Evolutionary conservation across 2,797 vertebrate species (phyloP).

Genomic region (Takifugu rubripes): DNA sequence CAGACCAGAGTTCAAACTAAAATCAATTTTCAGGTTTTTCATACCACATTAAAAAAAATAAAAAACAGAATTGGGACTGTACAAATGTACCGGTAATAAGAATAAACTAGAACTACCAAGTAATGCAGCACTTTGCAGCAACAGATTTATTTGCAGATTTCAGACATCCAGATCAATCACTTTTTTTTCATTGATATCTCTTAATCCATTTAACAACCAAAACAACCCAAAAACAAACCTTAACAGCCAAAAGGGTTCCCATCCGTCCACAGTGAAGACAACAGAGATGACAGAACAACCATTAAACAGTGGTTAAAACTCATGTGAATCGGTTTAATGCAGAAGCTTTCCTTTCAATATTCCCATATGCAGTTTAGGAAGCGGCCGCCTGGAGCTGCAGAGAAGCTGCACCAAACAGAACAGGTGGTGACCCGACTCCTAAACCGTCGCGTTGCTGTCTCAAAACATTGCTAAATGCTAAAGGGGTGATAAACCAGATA

Average conservation of each 20-base stretch:
- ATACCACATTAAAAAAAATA: too few species aligned
- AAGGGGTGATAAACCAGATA: constrained; percentile 29
- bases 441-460: constrained; percentile 23
- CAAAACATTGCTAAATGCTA: constrained; percentile 35
- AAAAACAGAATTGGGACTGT: too few species aligned
- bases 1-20: too few species aligned
- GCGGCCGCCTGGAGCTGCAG: constrained; percentile 31
- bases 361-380: constrained; percentile 31
- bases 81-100: too few species aligned
- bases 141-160: constrained; percentile 51
- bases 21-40: too few species aligned
- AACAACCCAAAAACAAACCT: constrained; percentile 8
- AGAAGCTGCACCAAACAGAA: constrained; percentile 9
- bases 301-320: constrained; percentile 40
- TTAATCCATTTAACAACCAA: constrained; percentile 41
- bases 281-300: constrained; percentile 12
- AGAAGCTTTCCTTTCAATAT: constrained; percentile 26
- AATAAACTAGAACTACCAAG: too few species aligned
- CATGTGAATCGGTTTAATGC: constrained; percentile 21
- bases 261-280: constrained; percentile 28
- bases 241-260: constrained; percentile 10
- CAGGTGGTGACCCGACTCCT: constrained; percentile 22
- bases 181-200: constrained; percentile 33
- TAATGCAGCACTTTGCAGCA: constrained; percentile 39
- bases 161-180: constrained; percentile 34